A percentile compares a stretch with the other conserved stretches of the same genome.
Conservation (phyloP, 1,140 invertebrate genomes). For the Drosophila bifasciata region DNA sequence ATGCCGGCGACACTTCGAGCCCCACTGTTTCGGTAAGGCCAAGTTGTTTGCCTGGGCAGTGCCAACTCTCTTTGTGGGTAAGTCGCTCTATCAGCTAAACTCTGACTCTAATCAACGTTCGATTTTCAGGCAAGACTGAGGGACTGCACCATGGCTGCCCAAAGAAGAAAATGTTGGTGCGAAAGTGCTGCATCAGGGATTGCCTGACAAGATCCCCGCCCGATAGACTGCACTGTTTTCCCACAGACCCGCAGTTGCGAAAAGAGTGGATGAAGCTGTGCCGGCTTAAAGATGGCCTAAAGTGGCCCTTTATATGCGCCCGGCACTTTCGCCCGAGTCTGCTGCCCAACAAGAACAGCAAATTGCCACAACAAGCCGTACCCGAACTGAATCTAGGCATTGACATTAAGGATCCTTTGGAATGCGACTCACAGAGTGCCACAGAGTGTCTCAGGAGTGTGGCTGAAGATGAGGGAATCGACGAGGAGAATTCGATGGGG, state of each 20-base stretch:
- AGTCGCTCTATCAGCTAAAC: not conserved
- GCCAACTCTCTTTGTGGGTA: conserved; percentile 26
- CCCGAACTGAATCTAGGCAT: conserved; percentile 20
- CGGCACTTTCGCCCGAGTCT: conserved; percentile 21
- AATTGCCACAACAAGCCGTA: conserved; percentile 14
- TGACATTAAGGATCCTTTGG: conserved; percentile 23
- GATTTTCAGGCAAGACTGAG: conserved; percentile 3
- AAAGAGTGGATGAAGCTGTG: conserved; percentile 22
- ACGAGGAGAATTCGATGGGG: conserved; percentile 23
- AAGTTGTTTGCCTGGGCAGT: conserved; percentile 35
- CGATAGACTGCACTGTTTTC: conserved; percentile 30
- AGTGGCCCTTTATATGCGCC: conserved; percentile 28
- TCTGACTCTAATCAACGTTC: no score
- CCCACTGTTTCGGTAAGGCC: conserved; percentile 30
- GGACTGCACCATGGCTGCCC: not conserved
- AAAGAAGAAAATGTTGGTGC: not conserved
- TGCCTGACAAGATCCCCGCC: conserved; percentile 13
- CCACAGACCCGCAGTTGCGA: conserved; percentile 21
- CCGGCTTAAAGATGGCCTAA: conserved; percentile 1
- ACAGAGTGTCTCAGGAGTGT: conserved; percentile 6
- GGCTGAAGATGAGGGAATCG: conserved; percentile 30
- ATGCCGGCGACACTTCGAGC: conserved; percentile 32
- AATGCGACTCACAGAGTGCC: not conserved
- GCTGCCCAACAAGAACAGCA: conserved; percentile 26
- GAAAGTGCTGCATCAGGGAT: conserved; percentile 21